These are phyloP conservation scores for Galagoides demidoff DNA, from an alignment of 2,797 vertebrate genomes.

Conservation along the genomic window DNA sequence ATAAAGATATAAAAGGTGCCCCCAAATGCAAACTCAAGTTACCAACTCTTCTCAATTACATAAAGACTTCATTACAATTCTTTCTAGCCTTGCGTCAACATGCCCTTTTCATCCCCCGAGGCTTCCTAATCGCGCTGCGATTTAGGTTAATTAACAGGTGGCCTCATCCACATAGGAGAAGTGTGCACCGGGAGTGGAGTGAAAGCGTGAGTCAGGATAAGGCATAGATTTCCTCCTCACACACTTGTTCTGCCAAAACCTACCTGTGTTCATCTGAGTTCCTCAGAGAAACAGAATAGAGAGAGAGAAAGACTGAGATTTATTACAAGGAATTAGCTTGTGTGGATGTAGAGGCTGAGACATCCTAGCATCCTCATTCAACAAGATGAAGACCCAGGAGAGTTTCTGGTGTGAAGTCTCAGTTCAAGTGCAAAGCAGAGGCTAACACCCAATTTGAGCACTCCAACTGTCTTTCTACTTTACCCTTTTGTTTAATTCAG, in stretches of 20 bases:
- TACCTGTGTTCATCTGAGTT: neutral
- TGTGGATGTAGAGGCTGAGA: neutral
- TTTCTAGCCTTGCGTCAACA: neutral
- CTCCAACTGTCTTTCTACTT: neutral
- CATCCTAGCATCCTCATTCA: neutral
- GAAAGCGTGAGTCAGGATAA: neutral
- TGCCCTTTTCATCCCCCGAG: neutral
- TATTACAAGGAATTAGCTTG: neutral
- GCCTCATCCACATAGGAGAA: neutral
- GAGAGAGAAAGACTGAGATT: neutral
- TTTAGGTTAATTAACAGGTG: neutral
- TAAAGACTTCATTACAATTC: neutral
- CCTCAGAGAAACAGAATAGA: neutral
- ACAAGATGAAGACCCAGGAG: neutral
- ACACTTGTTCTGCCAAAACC: neutral
- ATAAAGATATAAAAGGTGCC: neutral
- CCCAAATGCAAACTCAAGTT: neutral
- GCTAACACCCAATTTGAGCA: fast-evolving
- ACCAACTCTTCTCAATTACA: neutral
- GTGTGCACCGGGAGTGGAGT: neutral
- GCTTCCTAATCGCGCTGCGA: neutral
- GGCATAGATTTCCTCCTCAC: neutral
- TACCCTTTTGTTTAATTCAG: neutral
- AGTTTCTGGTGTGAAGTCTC: neutral
- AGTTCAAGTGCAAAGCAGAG: neutral